Percentiles rank a stretch among this genome's conserved stretches.
These are phyloP conservation scores for Potamilus streckersoni DNA, from an alignment of 1,140 invertebrate genomes.

Conservation along the genomic window DNA sequence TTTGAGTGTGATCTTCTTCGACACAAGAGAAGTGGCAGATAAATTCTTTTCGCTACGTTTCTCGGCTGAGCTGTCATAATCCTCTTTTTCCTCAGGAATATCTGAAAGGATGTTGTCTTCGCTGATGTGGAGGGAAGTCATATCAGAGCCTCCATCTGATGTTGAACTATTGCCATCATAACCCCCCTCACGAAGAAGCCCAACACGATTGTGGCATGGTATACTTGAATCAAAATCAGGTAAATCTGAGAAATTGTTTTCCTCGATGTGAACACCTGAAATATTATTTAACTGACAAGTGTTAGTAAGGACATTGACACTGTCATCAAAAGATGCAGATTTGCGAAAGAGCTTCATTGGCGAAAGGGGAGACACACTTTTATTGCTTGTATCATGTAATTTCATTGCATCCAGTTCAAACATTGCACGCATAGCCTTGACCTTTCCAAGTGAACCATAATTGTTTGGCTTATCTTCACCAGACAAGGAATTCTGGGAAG, in stretches of 20 bases:
- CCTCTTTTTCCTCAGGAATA: conserved; percentile 56
- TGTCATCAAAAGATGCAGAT: conserved; percentile 31
- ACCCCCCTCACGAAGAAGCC: conserved; percentile 5
- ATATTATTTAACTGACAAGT: no score
- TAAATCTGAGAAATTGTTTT: no score
- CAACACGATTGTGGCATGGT: not conserved
- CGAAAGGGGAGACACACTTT: no score
- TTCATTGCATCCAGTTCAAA: conserved; percentile 50
- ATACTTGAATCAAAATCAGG: no score
- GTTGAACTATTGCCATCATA: conserved; percentile 25
- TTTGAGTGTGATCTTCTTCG: conserved; percentile 4
- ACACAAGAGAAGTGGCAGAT: conserved; percentile 7
- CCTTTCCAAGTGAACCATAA: conserved; percentile 40
- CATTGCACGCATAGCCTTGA: conserved; percentile 48
- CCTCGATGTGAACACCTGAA: no score
- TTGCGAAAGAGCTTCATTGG: conserved; percentile 9
- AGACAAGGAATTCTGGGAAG: conserved; percentile 40
- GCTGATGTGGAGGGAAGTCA: conserved; percentile 39
- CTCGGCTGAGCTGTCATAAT: conserved; percentile 35
- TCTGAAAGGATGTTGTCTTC: conserved; percentile 57
- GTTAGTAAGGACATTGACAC: no score
- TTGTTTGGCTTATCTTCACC: conserved; percentile 25
- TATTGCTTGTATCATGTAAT: not conserved
- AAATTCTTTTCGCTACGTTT: conserved; percentile 21
- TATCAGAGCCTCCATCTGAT: conserved; percentile 26